Conservation (phyloP, 2,797 vertebrate species). For the Chaetophractus vellerosus region DNA sequence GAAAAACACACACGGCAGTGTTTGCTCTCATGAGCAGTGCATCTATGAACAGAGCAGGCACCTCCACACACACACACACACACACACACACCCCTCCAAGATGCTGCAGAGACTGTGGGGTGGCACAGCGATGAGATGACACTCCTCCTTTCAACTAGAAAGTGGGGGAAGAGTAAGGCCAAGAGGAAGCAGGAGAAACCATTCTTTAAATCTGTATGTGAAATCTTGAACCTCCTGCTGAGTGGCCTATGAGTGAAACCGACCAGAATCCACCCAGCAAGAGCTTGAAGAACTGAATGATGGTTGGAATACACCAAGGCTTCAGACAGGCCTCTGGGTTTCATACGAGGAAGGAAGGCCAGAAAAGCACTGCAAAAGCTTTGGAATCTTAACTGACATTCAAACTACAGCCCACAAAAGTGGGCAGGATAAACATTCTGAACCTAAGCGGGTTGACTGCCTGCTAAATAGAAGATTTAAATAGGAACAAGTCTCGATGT, state of each 20-base stretch:
- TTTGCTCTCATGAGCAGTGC: not conserved
- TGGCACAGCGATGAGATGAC: not conserved
- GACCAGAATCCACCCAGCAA: not conserved
- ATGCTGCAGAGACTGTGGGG: not conserved
- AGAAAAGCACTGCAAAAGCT: too few relatives aligned
- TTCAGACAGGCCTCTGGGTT: not conserved
- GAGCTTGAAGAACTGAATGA: not conserved
- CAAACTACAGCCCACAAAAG: not conserved
- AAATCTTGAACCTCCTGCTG: not conserved
- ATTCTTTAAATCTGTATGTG: not conserved
- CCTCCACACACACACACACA: too few relatives aligned
- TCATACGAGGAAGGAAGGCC: too few relatives aligned
- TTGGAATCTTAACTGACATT: too few relatives aligned
- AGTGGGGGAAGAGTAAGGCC: too few relatives aligned
- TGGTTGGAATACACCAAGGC: not conserved
- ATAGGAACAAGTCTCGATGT: not conserved
- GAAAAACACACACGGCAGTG: too few relatives aligned
- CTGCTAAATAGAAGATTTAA: not conserved
- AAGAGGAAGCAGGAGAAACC: not conserved
- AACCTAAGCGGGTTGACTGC: too few relatives aligned
- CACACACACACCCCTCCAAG: too few relatives aligned
- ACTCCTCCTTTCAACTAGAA: not conserved
- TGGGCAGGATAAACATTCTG: not conserved
- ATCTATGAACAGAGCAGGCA: not conserved
- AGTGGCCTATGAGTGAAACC: not conserved